Evolutionary conservation across 92 coral and sea anemone species (phyloP), one percentile per base, ranked within the genome.

Genomic region (Isaurus tuberculatus): DNA sequence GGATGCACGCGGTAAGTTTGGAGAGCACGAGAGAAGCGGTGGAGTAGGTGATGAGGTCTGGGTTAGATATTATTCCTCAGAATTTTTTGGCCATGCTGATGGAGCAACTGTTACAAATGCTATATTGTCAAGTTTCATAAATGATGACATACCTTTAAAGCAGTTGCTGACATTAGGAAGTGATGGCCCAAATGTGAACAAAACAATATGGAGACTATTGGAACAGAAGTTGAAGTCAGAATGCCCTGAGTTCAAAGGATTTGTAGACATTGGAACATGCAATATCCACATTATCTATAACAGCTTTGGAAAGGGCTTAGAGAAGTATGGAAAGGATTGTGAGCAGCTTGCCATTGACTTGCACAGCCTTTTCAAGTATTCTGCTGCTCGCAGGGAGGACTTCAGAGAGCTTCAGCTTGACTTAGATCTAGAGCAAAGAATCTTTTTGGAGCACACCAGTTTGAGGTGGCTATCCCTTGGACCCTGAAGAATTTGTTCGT

Each of bases 151-250:
- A 57, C 88, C 84, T 49, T 60, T 65, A 72, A 9, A 78, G 17
- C 83, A 85, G 37, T 79, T 85, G 79, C 77, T 75, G 51, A 51
- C 89, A 75, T 79, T 78, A 32, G 89, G 83, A 70, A 85, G 84
- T 48, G 89, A 85, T 85, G 84, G 84, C 34, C 89, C 88, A 75
- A 85, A 85, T 78, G 89, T 85, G 33, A 85, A 75, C 79, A 85
- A 77, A 79, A 85, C 84, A 79, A 85, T 66, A 70, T 85, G 75
- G 77, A 85, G 79, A 85, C 79, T 74, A 75, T 19, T 84, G 75
- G 82, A 84, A 84, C 63, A 72, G 73, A 64, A 73, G 75, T 44
- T 75, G 26, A 42, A 65, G 81, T 73, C 36, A 26, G 32, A 73
- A n/a, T n/a, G n/a, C 82, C 81, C 82, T 28, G 83, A 55, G 66